Evolutionary conservation across 2,888 invertebrate genomes (phyloP), one percentile per base, ranked within the genome.

Genomic region (Hedychridium roseum): DNA sequence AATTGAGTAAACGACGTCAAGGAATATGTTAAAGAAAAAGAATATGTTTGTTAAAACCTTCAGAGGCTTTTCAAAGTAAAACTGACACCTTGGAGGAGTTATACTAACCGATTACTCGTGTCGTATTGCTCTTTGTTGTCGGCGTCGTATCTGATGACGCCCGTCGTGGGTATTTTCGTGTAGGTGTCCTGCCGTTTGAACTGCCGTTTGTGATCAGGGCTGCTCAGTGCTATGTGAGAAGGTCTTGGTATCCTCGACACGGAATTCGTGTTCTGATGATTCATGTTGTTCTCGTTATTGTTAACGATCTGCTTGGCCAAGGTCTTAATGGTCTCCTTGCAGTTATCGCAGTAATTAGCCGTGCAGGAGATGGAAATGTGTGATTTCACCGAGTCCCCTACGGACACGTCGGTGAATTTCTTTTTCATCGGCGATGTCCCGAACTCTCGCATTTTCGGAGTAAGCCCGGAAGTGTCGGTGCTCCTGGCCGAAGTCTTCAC

Each of bases 271-370:
- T 64, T 68, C 28, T 60, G 66, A 55, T 66, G 63, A 43, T 56
- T 60, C 40, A 62, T 51, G 17, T 58, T 56, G 32, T 60, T 64
- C 20, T 73, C 70, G 1, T 57, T 58, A 27, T 66, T 71, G 11
- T 66, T 71, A 2, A 64, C 64, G 9, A 75, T 73, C 21, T 74
- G 71, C 55, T 81, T 81, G 9, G 84, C 84, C 54, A 84, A 74
- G 50, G 80, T 79, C 50, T 82, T 83, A 7, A 84, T 84, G 27
- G 81, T 82, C 60, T 82, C 83, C 64, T 84, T 84, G 67, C 85
- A 86, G 52, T 85, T 84, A 69, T 86, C 85, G 78, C 85, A 86
- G 59, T 83, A 83, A 58, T 83, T 83, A 17, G 81, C 82, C 28
- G 82, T 80, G 57, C 82, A 80, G 9, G 82, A 78, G 20, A 82